Evolutionary conservation across 2,797 vertebrate genomes (phyloP).

Genomic region (Channa striata): DNA sequence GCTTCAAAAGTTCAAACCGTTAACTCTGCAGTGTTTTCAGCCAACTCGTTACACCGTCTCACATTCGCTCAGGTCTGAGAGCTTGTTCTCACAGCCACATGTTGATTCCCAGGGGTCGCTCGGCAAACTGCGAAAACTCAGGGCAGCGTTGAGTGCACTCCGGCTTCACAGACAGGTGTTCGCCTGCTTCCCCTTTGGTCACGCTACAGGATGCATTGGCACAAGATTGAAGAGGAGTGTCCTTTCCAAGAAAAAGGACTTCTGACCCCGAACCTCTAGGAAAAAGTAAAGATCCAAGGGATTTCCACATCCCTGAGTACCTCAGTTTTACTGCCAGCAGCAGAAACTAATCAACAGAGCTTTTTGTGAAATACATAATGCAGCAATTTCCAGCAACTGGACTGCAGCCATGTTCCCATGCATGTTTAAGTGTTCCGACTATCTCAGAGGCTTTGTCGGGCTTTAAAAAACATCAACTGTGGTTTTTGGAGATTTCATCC

Average conservation of each 20-base stretch:
- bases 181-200: slow-evolving; percentile 27
- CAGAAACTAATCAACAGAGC: slow-evolving; percentile 75
- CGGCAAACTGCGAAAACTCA: slow-evolving; percentile 33
- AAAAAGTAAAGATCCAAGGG: slow-evolving; percentile 64
- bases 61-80: slow-evolving; percentile 55
- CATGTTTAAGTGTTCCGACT: slow-evolving; percentile 90
- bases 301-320: slow-evolving; percentile 46
- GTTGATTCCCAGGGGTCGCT: slow-evolving; percentile 42
- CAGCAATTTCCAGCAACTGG: slow-evolving; percentile 89
- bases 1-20: slow-evolving; percentile 60
- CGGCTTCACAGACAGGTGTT: slow-evolving; percentile 63
- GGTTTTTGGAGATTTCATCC: slow-evolving; percentile 71
- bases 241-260: slow-evolving; percentile 63
- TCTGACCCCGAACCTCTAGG: slow-evolving; percentile 33
- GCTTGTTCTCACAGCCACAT: slow-evolving; percentile 56
- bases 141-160: slow-evolving; percentile 40
- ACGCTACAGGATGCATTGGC: slow-evolving; percentile 39
- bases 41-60: slow-evolving; percentile 40
- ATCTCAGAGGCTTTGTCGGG: slow-evolving; percentile 82
- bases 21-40: slow-evolving; percentile 42
- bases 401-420: slow-evolving; percentile 91
- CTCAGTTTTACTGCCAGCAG: slow-evolving; percentile 56
- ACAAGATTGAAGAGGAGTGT: slow-evolving; percentile 39
- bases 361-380: slow-evolving; percentile 87
- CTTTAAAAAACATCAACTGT: slow-evolving; percentile 68